Evolutionary conservation across 2,113 vertebrate genomes (phyloP).

Genomic region (Meleagris gallopavo): DNA sequence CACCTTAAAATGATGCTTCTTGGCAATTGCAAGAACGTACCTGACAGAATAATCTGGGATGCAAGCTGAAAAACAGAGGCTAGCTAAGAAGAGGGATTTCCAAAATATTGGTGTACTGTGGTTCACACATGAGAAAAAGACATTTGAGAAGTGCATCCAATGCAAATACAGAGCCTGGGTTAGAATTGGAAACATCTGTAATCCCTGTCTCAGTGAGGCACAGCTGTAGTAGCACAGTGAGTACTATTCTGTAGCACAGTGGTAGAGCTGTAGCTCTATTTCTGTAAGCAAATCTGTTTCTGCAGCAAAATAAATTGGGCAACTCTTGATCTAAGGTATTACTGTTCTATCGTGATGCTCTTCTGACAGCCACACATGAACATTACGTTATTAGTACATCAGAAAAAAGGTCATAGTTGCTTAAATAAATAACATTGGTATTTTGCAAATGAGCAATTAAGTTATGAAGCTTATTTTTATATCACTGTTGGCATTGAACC

Average conservation of each 20-base stretch:
- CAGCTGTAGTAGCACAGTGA: not conserved
- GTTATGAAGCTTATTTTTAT: not conserved
- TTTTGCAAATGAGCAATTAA: slow-evolving; percentile 23
- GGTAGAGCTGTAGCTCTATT: not conserved
- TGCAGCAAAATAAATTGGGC: not conserved
- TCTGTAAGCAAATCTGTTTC: too few species aligned
- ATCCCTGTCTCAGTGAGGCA: not conserved
- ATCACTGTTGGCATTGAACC: slow-evolving; percentile 4
- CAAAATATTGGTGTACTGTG: not conserved
- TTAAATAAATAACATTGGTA: not conserved
- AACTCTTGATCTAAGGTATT: not conserved
- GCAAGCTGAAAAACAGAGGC: not conserved
- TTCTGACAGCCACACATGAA: not conserved
- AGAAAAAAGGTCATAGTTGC: not conserved
- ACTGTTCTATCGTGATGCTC: not conserved
- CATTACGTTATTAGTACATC: not conserved
- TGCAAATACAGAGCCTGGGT: not conserved
- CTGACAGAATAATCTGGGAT: not conserved
- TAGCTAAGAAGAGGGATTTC: not conserved
- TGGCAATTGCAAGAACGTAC: not conserved
- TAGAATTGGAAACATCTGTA: not conserved
- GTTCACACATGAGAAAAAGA: not conserved
- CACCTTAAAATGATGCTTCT: not conserved
- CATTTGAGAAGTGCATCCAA: not conserved
- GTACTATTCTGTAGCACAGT: not conserved